phyloP scores from a whole-genome alignment of 2,797 vertebrate genomes.

The Cirrhinus molitorella region DNA sequence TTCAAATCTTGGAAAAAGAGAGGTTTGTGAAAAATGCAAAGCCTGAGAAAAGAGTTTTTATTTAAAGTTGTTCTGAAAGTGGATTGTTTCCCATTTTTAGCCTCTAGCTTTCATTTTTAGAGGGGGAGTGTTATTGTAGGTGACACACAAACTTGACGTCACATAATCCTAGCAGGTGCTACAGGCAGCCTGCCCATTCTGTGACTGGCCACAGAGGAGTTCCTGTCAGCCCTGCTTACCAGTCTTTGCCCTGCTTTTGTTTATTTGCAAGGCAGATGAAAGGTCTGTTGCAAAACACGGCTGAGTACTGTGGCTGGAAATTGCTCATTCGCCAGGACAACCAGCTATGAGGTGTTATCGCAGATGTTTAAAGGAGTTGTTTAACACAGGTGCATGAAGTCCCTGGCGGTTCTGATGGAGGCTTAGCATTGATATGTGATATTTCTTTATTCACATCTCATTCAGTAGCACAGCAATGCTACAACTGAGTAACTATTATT shows the following conservation, averaged over 20 bases:
- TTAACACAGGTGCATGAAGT: slow-evolving; percentile 5
- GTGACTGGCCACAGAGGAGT: slow-evolving; percentile 58
- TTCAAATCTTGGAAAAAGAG: background rate
- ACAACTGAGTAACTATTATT: slow-evolving; percentile 17
- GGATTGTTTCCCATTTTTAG: slow-evolving; percentile 43
- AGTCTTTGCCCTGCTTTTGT: slow-evolving; percentile 45
- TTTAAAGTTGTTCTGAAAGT: slow-evolving; percentile 41
- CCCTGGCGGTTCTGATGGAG: background rate
- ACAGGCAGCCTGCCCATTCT: slow-evolving; percentile 56
- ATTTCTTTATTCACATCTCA: slow-evolving; percentile 2
- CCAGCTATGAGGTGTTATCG: background rate
- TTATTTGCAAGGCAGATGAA: slow-evolving; percentile 58
- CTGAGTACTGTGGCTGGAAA: slow-evolving; percentile 1
- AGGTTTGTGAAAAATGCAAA: slow-evolving; percentile 15
- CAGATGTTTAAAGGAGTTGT: slow-evolving; percentile 7
- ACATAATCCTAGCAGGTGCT: slow-evolving; percentile 63
- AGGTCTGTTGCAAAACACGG: slow-evolving; percentile 40
- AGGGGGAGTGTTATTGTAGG: slow-evolving; percentile 54
- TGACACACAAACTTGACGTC: slow-evolving; percentile 59
- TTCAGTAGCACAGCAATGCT: background rate
- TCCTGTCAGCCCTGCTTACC: slow-evolving; percentile 58
- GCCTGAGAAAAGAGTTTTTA: slow-evolving; percentile 17
- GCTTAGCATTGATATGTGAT: background rate
- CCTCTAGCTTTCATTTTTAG: slow-evolving; percentile 52
- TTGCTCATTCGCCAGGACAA: slow-evolving; percentile 1